These are phyloP conservation scores for Falco novaeseelandiae DNA, from an alignment of 2,797 vertebrate species.

Conservation along the genomic window DNA sequence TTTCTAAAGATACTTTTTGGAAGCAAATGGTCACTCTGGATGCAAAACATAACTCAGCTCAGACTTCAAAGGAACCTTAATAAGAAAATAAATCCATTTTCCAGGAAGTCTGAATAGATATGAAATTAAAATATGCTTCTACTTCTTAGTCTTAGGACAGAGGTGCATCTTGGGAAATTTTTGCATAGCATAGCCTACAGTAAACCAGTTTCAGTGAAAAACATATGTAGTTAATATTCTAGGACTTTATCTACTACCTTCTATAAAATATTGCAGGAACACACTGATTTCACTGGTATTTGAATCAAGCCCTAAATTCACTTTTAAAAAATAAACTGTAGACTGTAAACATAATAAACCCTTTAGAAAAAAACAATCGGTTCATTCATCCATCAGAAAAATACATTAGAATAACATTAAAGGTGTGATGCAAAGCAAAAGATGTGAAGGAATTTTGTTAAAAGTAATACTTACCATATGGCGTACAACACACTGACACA, in stretches of 20 bases:
- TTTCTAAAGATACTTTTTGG: slow-evolving; percentile 41
- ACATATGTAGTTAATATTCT: background rate
- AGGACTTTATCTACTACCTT: background rate
- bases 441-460: slow-evolving; percentile 12
- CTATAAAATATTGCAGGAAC: background rate
- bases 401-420: slow-evolving; percentile 35
- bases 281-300: background rate
- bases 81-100: slow-evolving; percentile 18
- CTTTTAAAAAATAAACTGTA: background rate
- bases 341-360: background rate
- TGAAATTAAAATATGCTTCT: slow-evolving; percentile 51
- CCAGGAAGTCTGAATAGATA: slow-evolving; percentile 49
- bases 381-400: background rate
- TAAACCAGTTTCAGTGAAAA: background rate
- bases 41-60: background rate
- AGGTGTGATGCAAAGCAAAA: slow-evolving; percentile 22
- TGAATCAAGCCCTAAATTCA: background rate
- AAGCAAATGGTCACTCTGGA: slow-evolving; percentile 27
- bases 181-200: accelerated
- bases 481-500: background rate
- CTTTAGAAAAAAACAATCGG: background rate
- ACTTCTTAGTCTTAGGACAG: background rate
- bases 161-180: background rate
- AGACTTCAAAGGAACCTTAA: background rate
- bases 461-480: slow-evolving; percentile 32